phyloP scores from a whole-genome alignment of 2,888 invertebrate genomes.

The Folsomia manolachei region DNA sequence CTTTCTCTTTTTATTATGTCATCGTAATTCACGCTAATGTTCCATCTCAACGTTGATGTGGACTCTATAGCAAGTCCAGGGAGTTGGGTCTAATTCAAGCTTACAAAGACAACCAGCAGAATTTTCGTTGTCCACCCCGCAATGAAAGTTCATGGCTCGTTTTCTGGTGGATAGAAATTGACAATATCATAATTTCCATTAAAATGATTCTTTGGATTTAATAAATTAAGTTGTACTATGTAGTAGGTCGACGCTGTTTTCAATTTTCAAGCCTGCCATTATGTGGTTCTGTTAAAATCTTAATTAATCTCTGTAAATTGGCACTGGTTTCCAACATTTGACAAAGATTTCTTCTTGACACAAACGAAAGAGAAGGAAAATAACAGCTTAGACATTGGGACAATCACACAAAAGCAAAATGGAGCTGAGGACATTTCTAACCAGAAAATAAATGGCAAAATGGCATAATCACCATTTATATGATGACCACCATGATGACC shows the following conservation, averaged over 20 bases:
- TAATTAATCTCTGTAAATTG: background rate
- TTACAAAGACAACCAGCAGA: conserved; percentile 8
- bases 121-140: conserved; percentile 29
- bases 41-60: conserved; percentile 37
- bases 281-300: background rate
- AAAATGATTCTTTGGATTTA: conserved; percentile 32
- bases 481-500: background rate
- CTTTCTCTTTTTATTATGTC: conserved; percentile 43
- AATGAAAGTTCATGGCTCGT: conserved; percentile 33
- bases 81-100: too few relatives aligned
- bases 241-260: too few relatives aligned
- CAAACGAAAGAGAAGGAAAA: too few relatives aligned
- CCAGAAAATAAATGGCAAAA: too few relatives aligned
- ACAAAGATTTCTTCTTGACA: background rate
- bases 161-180: conserved; percentile 4
- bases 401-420: background rate
- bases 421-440: background rate
- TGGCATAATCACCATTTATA: background rate
- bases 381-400: too few relatives aligned
- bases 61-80: too few relatives aligned
- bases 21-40: conserved; percentile 44
- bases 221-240: background rate
- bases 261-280: background rate
- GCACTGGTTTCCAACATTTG: background rate
- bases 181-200: conserved; percentile 45